Evolutionary conservation across 2,888 invertebrate genomes (phyloP).

Genomic region (Thera britannica): DNA sequence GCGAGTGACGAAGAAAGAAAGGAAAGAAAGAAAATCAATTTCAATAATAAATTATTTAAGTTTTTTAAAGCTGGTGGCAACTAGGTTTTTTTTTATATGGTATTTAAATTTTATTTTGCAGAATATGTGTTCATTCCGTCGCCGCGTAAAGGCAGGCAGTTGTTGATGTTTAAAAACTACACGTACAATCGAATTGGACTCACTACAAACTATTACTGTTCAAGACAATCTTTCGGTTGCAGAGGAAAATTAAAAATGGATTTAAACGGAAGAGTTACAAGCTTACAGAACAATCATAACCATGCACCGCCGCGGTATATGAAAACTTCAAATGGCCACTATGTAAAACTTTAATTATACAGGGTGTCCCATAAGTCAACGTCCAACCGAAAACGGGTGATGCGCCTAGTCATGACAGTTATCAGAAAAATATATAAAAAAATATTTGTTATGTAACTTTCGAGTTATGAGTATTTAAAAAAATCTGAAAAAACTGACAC

Average conservation of each 20-base stretch:
- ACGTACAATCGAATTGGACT: constrained; percentile 46
- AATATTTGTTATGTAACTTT: too few relatives aligned
- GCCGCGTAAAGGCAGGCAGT: constrained; percentile 23
- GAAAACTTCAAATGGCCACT: constrained; percentile 43
- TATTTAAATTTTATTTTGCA: constrained; percentile 11
- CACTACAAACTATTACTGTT: constrained; percentile 45
- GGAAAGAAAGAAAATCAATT: too few relatives aligned
- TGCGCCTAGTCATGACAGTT: too few relatives aligned
- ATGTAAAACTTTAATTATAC: constrained; percentile 12
- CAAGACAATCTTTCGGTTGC: constrained; percentile 38
- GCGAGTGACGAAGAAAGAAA: too few relatives aligned
- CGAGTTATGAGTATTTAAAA: too few relatives aligned
- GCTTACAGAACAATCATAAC: constrained; percentile 37
- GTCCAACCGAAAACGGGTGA: too few relatives aligned
- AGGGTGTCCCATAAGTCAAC: too few relatives aligned
- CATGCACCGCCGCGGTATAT: constrained; percentile 52
- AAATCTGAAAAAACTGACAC: too few relatives aligned
- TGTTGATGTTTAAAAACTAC: constrained; percentile 46
- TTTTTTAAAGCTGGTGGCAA: too few relatives aligned
- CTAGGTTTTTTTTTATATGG: too few relatives aligned
- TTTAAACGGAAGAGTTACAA: constrained; percentile 16
- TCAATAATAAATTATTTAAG: too few relatives aligned
- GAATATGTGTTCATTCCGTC: constrained; percentile 31
- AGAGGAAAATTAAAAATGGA: constrained; percentile 38
- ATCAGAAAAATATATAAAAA: too few relatives aligned